Conservation (phyloP, 2,888 invertebrate genomes). For the Macroteleia sp. region DNA sequence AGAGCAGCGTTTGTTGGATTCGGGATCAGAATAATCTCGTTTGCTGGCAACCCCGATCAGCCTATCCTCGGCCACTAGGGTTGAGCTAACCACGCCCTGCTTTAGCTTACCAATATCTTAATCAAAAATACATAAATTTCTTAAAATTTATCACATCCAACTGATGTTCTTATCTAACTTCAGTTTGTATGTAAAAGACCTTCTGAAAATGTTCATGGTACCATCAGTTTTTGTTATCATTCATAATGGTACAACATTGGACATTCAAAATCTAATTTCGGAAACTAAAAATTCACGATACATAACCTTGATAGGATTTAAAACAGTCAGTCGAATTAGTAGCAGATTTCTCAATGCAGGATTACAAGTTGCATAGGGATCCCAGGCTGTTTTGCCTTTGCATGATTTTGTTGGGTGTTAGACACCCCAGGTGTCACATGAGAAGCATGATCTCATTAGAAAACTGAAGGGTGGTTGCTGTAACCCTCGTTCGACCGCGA, state of each 20-base stretch:
- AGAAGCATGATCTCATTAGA: conserved; percentile 81
- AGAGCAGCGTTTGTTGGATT: conserved; percentile 83
- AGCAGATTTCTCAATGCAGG: conserved; percentile 18
- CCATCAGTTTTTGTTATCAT: too few relatives aligned
- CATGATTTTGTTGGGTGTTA: conserved; percentile 72
- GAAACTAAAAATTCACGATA: background rate
- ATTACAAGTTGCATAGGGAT: conserved; percentile 31
- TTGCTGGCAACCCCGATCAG: conserved; percentile 80
- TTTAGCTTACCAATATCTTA: conserved; percentile 10
- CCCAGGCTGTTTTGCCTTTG: conserved; percentile 37
- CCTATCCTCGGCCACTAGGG: conserved; percentile 80
- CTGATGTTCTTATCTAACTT: background rate
- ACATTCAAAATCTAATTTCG: background rate
- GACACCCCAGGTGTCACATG: conserved; percentile 78
- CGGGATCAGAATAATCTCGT: conserved; percentile 84
- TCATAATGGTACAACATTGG: too few relatives aligned
- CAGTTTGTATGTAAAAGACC: too few relatives aligned
- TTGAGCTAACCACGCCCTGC: conserved; percentile 82
- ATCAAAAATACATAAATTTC: background rate
- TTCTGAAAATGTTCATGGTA: too few relatives aligned
- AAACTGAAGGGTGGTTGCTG: conserved; percentile 78
- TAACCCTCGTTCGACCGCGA: conserved; percentile 76
- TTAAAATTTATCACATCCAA: background rate
- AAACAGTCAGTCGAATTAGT: background rate
- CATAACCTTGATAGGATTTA: background rate